Evolutionary conservation across 2,113 vertebrate genomes (phyloP).

Genomic region (Chionodraco myersi): DNA sequence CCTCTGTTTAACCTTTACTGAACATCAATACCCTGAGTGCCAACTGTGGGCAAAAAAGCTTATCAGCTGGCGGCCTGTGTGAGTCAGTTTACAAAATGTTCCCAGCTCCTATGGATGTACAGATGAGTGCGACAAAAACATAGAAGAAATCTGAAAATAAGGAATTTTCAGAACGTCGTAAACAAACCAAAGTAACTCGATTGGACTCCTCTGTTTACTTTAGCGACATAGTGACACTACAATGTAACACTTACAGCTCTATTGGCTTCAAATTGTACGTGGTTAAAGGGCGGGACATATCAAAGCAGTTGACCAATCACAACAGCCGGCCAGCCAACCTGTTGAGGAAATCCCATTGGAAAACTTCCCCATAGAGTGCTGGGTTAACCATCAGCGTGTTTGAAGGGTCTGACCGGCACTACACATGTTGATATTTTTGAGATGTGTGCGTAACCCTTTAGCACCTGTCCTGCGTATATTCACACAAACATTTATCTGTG

Average conservation of each 20-base stretch:
- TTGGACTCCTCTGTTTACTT: no score
- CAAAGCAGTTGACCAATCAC: no score
- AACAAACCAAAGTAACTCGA: background rate
- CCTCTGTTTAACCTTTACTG: conserved; percentile 18
- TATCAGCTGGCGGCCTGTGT: conserved; percentile 14
- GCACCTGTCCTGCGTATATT: background rate
- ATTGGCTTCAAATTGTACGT: no score
- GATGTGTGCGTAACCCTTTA: background rate
- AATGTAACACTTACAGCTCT: no score
- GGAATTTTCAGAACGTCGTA: background rate
- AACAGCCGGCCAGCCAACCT: no score
- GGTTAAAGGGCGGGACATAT: no score
- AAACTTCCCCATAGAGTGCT: background rate
- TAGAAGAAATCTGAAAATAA: no score
- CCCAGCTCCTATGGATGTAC: background rate
- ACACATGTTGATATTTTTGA: background rate
- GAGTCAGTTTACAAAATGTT: background rate
- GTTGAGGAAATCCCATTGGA: no score
- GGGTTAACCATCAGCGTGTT: background rate
- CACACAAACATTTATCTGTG: background rate
- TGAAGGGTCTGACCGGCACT: no score
- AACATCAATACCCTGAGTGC: conserved; percentile 12
- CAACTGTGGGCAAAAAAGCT: conserved; percentile 15
- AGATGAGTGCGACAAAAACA: background rate
- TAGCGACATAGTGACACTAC: no score